Conservation (phyloP, 2,113 vertebrate species). For the Thryonomys swinderianus region DNA sequence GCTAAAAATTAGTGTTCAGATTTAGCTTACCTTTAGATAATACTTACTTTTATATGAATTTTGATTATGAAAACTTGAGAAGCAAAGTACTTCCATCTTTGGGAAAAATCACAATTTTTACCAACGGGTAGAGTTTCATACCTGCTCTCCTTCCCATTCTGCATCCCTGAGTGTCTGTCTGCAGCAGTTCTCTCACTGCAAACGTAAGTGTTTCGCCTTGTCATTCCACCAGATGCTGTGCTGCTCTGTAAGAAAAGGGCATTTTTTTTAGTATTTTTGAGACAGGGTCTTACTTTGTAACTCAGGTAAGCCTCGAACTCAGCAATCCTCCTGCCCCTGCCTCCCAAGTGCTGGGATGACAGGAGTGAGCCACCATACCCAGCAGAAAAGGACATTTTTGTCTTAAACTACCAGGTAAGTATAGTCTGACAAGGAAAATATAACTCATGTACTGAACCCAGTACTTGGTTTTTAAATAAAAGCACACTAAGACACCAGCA, state of each 20-base stretch:
- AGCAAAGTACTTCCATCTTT: neutral
- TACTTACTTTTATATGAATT: conserved; percentile 54
- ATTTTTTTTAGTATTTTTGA: too few relatives aligned
- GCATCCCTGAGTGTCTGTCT: conserved; percentile 96
- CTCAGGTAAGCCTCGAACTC: too few relatives aligned
- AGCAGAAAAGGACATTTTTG: conserved; percentile 61
- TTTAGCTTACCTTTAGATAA: conserved; percentile 75
- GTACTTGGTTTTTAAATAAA: neutral
- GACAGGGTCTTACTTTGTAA: too few relatives aligned
- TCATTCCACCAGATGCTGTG: conserved; percentile 94
- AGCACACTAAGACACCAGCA: neutral
- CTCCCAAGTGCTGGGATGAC: too few relatives aligned
- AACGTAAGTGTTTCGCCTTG: conserved; percentile 97
- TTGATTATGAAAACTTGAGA: conserved; percentile 46
- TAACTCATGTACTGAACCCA: neutral
- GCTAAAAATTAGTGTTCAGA: conserved; percentile 7
- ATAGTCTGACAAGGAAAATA: neutral
- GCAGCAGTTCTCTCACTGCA: conserved; percentile 95
- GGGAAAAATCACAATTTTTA: conserved; percentile 65
- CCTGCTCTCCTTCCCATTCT: conserved; percentile 99
- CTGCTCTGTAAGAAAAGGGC: conserved; percentile 89
- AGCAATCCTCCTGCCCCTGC: too few relatives aligned
- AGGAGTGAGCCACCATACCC: too few relatives aligned
- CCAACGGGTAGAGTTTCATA: conserved; percentile 81
- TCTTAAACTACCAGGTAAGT: neutral